phyloP scores from a whole-genome alignment of 2,888 invertebrate species.

The Sesia apiformis region DNA sequence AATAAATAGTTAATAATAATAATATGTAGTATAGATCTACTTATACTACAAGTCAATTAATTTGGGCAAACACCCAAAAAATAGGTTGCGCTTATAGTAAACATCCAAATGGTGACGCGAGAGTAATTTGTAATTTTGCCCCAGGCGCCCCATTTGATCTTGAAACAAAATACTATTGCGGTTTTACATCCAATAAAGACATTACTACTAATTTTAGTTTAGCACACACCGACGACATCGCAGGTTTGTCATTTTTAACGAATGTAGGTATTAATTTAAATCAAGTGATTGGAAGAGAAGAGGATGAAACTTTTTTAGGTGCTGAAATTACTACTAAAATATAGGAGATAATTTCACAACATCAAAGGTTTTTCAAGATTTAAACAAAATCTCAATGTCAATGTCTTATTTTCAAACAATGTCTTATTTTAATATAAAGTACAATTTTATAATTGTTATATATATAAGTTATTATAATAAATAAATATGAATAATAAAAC shows the following conservation, averaged over 20 bases:
- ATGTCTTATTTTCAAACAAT: too few species aligned
- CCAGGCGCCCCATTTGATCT: constrained; percentile 54
- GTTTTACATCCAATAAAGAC: constrained; percentile 34
- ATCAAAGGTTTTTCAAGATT: constrained; percentile 30
- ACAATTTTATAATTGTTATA: too few species aligned
- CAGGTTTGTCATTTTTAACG: constrained; percentile 19
- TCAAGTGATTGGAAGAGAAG: neutral
- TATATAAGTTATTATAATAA: too few species aligned
- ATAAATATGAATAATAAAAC: neutral
- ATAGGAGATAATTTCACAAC: neutral
- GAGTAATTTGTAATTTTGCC: constrained; percentile 56
- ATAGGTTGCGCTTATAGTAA: constrained; percentile 54
- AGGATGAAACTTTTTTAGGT: neutral
- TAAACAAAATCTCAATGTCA: constrained; percentile 36
- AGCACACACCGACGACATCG: constrained; percentile 15
- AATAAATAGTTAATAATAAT: too few species aligned
- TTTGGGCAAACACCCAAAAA: constrained; percentile 56
- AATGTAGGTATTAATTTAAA: constrained; percentile 24
- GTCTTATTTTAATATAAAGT: too few species aligned
- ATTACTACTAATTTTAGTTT: constrained; percentile 11
- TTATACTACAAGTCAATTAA: constrained; percentile 43
- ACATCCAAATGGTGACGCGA: constrained; percentile 33
- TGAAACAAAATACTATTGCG: constrained; percentile 42
- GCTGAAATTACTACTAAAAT: neutral
- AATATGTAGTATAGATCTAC: too few species aligned